Evolutionary conservation across 2,888 invertebrate species (phyloP), one percentile per base, ranked within the genome.

Genomic region (Leptodirus hochenwartii): DNA sequence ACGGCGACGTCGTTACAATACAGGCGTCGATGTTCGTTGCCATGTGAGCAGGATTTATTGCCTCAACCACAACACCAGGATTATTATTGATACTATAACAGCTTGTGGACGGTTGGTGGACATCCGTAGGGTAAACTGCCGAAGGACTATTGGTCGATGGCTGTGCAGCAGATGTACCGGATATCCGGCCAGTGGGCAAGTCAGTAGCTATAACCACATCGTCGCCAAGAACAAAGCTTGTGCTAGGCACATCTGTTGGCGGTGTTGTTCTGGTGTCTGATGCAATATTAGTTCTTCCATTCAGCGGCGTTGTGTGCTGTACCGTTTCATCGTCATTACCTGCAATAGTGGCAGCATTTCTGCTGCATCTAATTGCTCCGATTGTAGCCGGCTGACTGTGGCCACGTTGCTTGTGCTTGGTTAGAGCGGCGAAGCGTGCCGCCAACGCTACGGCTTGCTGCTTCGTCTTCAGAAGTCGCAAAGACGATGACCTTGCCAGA

Each of bases 371-470:
- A 36, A 37, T 37, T 29, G 37, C 32, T 11, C 32, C 37, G 14
- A 42, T 34, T 17, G 42, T 42, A 17, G 34, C 36, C 12, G 41
- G 30, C 24, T 30, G 31, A 23, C 36, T 38, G 30, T 38, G 33
- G 31, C 35, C 39, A 26, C 39, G 32, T n/a, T n/a, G n/a, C n/a
- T n/a, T n/a, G n/a, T n/a, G n/a, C n/a, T n/a, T n/a, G n/a, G 29
- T 30, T 11, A 40, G 33, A n/a, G 28, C 30, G 28, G 12, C 33
- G 13, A 28, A 26, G 33, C 37, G 37, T 33, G 31, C 24, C 35
- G 34, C 25, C 27, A 26, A 22, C 30, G 26, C 29, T 22, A 20
- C 22, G 33, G 33, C 30, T 30, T 30, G 22, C 25, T 15, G 9
- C 23, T 17, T 9, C 10, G n/a, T n/a, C n/a, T n/a, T n/a, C n/a